These are phyloP conservation scores for Eledona agricola DNA, from an alignment of 2,888 invertebrate species.

Conservation along the genomic window DNA sequence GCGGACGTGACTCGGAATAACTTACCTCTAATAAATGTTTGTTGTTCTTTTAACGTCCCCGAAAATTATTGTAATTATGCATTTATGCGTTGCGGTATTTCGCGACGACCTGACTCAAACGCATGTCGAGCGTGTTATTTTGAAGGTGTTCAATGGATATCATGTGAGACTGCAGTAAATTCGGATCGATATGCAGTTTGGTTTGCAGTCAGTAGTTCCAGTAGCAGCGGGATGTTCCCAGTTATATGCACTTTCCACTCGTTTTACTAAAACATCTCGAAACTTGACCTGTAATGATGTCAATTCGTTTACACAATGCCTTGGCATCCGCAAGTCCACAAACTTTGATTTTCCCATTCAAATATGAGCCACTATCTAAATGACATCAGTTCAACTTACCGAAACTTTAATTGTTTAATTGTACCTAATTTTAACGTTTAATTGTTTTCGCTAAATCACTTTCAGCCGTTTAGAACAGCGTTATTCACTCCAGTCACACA, in stretches of 20 bases:
- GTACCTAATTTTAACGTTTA: conserved; percentile 13
- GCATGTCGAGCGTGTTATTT: conserved; percentile 28
- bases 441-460: conserved; percentile 15
- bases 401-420: conserved; percentile 18
- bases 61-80: conserved; percentile 12
- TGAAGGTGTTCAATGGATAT: conserved; percentile 35
- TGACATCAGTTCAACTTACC: conserved; percentile 12
- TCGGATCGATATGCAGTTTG: conserved; percentile 35
- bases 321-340: conserved; percentile 20
- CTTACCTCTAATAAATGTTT: conserved; percentile 31
- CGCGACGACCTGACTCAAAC: too few relatives aligned
- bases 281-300: conserved; percentile 39
- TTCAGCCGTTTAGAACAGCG: too few relatives aligned
- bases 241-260: conserved; percentile 37
- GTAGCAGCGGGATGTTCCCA: conserved; percentile 34
- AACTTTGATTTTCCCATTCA: conserved; percentile 27
- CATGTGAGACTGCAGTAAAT: conserved; percentile 30
- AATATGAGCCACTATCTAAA: conserved; percentile 16
- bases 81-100: too few relatives aligned
- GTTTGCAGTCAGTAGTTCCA: conserved; percentile 35
- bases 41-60: conserved; percentile 30
- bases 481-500: too few relatives aligned
- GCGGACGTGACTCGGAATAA: conserved; percentile 37
- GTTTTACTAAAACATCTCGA: conserved; percentile 31
- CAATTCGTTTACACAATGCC: conserved; percentile 28